Base-by-base conservation (phyloP, 2,797 vertebrate genomes). In the Hippoglossus hippoglossus region DNA sequence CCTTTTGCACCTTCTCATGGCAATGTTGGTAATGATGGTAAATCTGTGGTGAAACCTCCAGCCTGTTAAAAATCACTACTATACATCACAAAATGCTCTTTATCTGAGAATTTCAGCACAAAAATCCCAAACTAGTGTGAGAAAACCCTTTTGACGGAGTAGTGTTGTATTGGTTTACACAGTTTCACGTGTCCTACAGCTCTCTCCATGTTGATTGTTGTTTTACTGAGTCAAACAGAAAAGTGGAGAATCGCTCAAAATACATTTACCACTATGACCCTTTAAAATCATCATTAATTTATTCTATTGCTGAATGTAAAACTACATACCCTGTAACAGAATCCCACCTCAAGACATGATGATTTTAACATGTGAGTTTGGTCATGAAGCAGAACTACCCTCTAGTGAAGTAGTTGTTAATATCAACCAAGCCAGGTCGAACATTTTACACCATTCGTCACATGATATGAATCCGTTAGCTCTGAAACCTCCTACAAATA, bases 11-110 rank as follows among this genome's bases (percentile, higher is more conserved):
- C 49, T 47, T 62, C 81, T 74, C 21, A 73, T 63, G 71, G 55
- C 57, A 62, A 75, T 36, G 67, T 57, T 64, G 66, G 36, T 39
- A 39, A 39, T 39, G 36, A 65, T 71, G 60, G 24, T 64, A 71
- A 77, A 57, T 77, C 59, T 78, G 44, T 64, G 31, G 70, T 68
- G 61, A 75, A 64, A 81, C 70, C 76, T 68, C 64, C 56, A 73
- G 56, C 66, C 63, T 39, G 26, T 60, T 69, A 31, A 55, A 22
- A 71, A 59, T 49, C 12, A 39, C 26, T 22, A 59, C 44, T 31
- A 58, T 28, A 82, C 57, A 73, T 77, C 8, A 77, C 65, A 64
- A 75, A 60, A 62, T 61, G 16, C 21, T 73, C 9, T 56, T 65
- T 26, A 26, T 12, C 18, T 15, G 39, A 41, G 16, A 62, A 57